Base-by-base conservation (phyloP, 2,797 vertebrate species). In the Nasua narica region DNA sequence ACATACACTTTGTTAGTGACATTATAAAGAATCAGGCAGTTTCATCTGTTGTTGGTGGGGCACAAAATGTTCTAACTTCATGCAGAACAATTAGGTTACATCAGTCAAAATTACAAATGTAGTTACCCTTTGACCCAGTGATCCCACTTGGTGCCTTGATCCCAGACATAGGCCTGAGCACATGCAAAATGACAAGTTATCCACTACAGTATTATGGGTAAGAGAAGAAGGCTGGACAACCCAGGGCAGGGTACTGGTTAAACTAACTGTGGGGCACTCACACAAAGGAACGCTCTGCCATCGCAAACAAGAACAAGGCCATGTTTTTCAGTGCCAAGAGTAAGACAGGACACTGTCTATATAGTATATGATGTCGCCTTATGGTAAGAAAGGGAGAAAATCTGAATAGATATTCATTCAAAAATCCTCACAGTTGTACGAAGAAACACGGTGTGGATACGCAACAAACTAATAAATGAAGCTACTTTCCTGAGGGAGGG, bases 351-450 rank as follows among this genome's bases (percentile, higher is more conserved):
- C 77, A 40, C n/a, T 7, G 32, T 76, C 72, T 78, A 62, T 67
- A 62, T 81, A 84, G n/a, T 54, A 43, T 48, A 67, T 74, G 7
- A 77, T 46, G 27, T 25, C 86, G 23, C 58, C 35, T 77, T 72
- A 82, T 35, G 16, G 29, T 58, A 94, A 67, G 37, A 62, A 95
- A 79, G 16, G 15, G 60, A 83, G 37, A 40, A 92, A 78, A 95
- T 81, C n/a, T 76, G 77, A 91, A 77, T 81, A 92, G 52, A 60
- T 46, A 56, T 70, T 76, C 3, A 56, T 70, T 76, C 3, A 25
- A 93, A 92, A 89, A 50, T 87, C 8, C 25, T 92, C 94, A 43
- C 58, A 77, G 79, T 90, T 92, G 13, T 35, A 35, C 78, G 81
- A 95, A 91, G 40, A 79, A 96, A 87, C n/a, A 60, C 40, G 43